These are phyloP conservation scores for Chelonoidis abingdonii DNA, from an alignment of 2,113 vertebrate species.

Conservation along the genomic window DNA sequence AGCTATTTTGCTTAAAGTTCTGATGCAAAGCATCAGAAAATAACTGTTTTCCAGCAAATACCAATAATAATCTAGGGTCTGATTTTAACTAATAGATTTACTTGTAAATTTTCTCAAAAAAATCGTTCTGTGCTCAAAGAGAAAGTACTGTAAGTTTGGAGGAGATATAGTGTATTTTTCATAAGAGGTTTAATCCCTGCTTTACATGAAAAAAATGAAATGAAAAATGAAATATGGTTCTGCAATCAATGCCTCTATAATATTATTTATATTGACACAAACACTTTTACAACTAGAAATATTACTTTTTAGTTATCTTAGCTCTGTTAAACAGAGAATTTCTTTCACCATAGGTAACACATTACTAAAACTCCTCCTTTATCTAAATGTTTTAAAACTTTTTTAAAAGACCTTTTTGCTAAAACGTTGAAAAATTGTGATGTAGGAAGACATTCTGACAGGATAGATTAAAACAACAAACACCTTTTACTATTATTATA, in stretches of 20 bases:
- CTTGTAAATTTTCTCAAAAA: neutral
- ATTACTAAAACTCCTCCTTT: neutral
- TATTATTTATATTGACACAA: neutral
- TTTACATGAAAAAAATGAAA: neutral
- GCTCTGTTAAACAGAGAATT: neutral
- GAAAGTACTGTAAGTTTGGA: neutral
- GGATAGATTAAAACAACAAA: neutral
- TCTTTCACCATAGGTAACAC: neutral
- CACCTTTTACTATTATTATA: neutral
- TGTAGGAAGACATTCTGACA: neutral
- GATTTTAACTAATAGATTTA: neutral
- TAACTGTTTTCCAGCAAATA: neutral
- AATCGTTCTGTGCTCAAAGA: neutral
- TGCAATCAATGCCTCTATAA: neutral
- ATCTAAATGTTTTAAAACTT: neutral
- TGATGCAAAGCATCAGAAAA: conserved; percentile 11
- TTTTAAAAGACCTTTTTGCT: neutral
- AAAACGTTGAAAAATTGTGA: neutral
- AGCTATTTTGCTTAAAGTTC: neutral
- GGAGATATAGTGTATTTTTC: neutral
- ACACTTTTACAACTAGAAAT: neutral
- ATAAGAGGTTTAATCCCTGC: neutral
- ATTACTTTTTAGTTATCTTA: neutral
- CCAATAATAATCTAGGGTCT: neutral
- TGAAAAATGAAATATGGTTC: neutral